Conservation (phyloP, 2,888 invertebrate genomes). For the Eupithecia pulchellata region DNA sequence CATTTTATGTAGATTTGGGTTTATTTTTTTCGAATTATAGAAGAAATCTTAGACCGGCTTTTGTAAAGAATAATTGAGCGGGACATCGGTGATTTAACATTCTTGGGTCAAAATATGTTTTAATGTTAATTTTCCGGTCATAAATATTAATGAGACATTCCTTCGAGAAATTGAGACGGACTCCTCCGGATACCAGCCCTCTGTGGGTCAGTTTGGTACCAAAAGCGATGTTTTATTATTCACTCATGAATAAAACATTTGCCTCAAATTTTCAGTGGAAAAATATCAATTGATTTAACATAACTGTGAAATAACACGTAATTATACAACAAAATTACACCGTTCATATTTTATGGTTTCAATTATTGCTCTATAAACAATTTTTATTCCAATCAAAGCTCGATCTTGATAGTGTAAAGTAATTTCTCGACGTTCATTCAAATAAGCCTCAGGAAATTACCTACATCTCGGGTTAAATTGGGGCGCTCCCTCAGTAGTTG, state of each 20-base stretch:
- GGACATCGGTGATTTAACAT: slow-evolving; percentile 62
- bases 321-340: slow-evolving; percentile 3
- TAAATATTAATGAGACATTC: slow-evolving; percentile 81
- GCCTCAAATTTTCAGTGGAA: slow-evolving; percentile 22
- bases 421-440: slow-evolving; percentile 60
- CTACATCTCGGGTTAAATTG: slow-evolving; percentile 37
- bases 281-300: slow-evolving; percentile 3
- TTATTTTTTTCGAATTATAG: slow-evolving; percentile 36
- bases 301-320: slow-evolving; percentile 15
- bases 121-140: slow-evolving; percentile 79
- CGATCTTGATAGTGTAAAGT: slow-evolving; percentile 56
- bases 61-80: slow-evolving; percentile 50
- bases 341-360: slow-evolving; percentile 12
- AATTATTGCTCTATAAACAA: slow-evolving; percentile 27
- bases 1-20: slow-evolving; percentile 36
- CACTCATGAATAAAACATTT: slow-evolving; percentile 37
- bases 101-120: slow-evolving; percentile 73
- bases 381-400: slow-evolving; percentile 46
- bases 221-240: slow-evolving; percentile 41
- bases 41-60: slow-evolving; percentile 48
- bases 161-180: slow-evolving; percentile 50
- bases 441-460: slow-evolving; percentile 55
- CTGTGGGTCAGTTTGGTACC: slow-evolving; percentile 56
- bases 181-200: slow-evolving; percentile 38
- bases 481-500: slow-evolving; percentile 35